Percentiles rank a stretch among this genome's conserved stretches.
Evolutionary conservation across 30 jellyfish, hydroid and myxozoan genomes (phyloP).

Genomic region (Cassiopea andromeda): DNA sequence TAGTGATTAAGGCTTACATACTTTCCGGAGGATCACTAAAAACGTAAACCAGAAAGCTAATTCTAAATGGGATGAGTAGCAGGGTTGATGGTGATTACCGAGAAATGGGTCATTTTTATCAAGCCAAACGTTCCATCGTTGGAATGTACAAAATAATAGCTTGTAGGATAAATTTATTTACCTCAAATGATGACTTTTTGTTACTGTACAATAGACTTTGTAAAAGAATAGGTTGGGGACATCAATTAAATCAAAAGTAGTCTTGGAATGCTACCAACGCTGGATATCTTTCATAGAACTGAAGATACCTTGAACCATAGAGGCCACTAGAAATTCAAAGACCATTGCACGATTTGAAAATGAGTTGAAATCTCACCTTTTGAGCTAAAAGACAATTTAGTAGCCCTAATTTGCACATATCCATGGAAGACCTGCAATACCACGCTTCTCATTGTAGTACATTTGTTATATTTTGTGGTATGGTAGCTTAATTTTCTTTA

Average conservation of each 20-base stretch:
- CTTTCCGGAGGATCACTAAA: background rate
- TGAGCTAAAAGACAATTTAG: too few species aligned
- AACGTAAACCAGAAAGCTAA: background rate
- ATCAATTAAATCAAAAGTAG: background rate
- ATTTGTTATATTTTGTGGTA: too few species aligned
- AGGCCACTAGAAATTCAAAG: too few species aligned
- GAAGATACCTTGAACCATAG: too few species aligned
- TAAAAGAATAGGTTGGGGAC: background rate
- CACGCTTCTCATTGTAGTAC: too few species aligned
- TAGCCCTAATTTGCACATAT: too few species aligned
- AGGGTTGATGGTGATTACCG: background rate
- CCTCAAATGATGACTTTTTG: background rate
- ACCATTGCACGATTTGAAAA: too few species aligned
- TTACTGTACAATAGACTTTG: background rate
- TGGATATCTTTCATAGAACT: too few species aligned
- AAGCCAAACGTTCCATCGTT: constrained; percentile 1
- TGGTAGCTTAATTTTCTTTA: too few species aligned
- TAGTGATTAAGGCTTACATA: background rate
- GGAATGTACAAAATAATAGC: background rate
- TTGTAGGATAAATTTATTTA: background rate
- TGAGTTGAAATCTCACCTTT: too few species aligned
- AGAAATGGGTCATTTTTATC: background rate
- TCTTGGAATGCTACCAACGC: too few species aligned
- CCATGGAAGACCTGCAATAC: too few species aligned
- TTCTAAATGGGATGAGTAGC: background rate